Evolutionary conservation across 1,140 invertebrate genomes (phyloP).

Genomic region (Periplaneta americana): DNA sequence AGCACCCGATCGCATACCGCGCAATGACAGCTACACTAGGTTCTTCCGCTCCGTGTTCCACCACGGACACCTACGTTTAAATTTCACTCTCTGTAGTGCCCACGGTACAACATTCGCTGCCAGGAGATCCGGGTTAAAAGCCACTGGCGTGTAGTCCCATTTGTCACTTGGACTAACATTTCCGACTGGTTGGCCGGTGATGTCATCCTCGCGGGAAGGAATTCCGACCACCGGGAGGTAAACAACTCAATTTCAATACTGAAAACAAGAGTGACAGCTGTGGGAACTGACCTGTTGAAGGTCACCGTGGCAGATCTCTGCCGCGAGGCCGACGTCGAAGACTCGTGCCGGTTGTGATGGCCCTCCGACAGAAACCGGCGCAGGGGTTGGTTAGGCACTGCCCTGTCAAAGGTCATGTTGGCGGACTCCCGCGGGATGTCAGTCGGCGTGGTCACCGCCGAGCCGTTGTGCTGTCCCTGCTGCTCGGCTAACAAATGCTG

Average conservation of each 20-base stretch:
- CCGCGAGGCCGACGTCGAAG: background rate
- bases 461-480: background rate
- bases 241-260: too few species aligned
- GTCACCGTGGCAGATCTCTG: background rate
- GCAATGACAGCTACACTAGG: background rate
- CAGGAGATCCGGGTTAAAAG: background rate
- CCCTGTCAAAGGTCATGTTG: background rate
- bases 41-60: background rate
- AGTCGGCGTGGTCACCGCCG: background rate
- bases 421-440: background rate
- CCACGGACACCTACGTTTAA: background rate
- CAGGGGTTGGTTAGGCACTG: background rate
- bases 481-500: background rate
- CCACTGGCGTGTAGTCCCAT: background rate
- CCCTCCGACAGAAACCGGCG: background rate
- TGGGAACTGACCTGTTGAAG: background rate
- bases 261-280: background rate
- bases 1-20: background rate
- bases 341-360: background rate
- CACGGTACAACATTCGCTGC: background rate
- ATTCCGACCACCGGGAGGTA: background rate
- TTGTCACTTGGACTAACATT: background rate
- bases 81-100: background rate
- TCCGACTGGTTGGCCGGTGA: background rate
- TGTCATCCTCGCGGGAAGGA: background rate